These are phyloP conservation scores for Sporophila hypoxantha DNA, from an alignment of 2,113 vertebrate genomes.

Conservation along the genomic window DNA sequence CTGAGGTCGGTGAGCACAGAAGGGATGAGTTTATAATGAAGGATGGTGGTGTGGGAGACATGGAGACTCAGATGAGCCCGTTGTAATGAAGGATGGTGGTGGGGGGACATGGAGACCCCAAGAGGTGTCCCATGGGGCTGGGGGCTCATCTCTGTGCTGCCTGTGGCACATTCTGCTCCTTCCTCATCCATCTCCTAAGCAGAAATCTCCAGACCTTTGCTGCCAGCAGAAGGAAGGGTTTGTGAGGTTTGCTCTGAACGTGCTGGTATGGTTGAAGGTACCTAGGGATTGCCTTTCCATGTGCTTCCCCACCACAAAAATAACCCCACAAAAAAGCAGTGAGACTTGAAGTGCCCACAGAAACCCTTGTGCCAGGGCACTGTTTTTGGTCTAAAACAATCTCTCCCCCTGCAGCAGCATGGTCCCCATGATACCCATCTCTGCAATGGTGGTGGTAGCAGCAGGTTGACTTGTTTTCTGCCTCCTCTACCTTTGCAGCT, in stretches of 20 bases:
- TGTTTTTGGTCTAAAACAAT: background rate
- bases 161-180: background rate
- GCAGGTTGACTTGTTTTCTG: background rate
- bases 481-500: conserved; percentile 34
- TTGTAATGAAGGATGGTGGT: background rate
- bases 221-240: background rate
- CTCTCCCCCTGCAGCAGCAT: background rate
- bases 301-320: background rate
- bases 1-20: background rate
- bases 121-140: background rate
- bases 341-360: background rate
- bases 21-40: background rate
- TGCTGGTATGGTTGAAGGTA: background rate
- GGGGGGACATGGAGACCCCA: background rate
- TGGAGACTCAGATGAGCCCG: fast-evolving
- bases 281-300: background rate
- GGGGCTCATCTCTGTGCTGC: background rate
- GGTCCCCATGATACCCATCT: background rate
- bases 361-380: background rate
- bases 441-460: background rate
- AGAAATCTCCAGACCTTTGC: background rate
- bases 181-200: background rate
- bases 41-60: background rate
- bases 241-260: fast-evolving
- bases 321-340: background rate